Base-by-base conservation (phyloP, 1,140 invertebrate genomes). In the Lucilia cuprina region DNA sequence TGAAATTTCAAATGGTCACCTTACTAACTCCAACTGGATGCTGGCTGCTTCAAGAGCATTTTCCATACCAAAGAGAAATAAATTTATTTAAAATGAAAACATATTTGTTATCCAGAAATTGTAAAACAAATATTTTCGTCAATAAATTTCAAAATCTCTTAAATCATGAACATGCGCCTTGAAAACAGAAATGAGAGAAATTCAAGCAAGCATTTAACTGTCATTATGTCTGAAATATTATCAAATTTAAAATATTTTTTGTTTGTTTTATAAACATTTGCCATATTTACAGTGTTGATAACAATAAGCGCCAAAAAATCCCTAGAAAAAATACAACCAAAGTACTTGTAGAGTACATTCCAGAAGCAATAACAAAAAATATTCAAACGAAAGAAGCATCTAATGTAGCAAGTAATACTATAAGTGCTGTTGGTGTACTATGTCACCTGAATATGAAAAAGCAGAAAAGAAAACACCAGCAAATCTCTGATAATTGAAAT, bases 401-500 rank as follows among this genome's bases (percentile, higher is more conserved):
- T 13, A 70, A 19, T 21, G 19, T 2, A 41, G 17, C n/a, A 70
- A 70, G n/a, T n/a, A 60, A 60, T n/a, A 60, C 14, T 17, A n/a
- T n/a, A 60, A 70, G n/a, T 70, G 17, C 65, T 70, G 25, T 30
- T 30, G 19, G 21, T 10, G 1, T 41, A 8, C 7, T 70, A n/a
- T 70, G 65, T 70, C 65, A 70, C 65, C 65, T 70, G 65, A 70
- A 25, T 70, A 25, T 70, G 65, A 70, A 70, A 21, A 12, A 70
- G 17, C 65, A 70, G 25, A 19, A 70, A 21, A 70, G 8, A 21
- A 19, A 25, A 60, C 55, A n/a, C 55, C 4, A 60, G 55, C n/a
- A 80, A 80, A 80, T 80, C 77, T 80, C 77, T 80, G 77, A 80
- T 80, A 80, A 80, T 80, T 80, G 77, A 80, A 80, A 80, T 80